Evolutionary conservation across 1,140 invertebrate genomes (phyloP).

Genomic region (Elymnias hypermnestra): DNA sequence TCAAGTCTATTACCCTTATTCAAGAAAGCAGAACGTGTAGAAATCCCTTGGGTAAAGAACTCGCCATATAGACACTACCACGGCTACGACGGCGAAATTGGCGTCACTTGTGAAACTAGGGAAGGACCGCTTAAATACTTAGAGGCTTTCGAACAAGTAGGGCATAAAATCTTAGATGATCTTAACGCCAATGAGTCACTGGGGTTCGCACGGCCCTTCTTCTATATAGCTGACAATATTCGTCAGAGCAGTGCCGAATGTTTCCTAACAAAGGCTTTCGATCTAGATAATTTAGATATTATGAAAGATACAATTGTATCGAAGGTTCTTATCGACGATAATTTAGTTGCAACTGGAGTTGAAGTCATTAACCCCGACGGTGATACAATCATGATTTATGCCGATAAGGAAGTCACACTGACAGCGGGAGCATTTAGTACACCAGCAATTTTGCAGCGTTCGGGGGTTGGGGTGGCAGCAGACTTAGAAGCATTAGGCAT

Average conservation of each 20-base stretch:
- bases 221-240: slow-evolving; percentile 82
- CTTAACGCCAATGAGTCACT: slow-evolving; percentile 42
- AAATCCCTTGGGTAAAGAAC: slow-evolving; percentile 6
- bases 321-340: slow-evolving; percentile 74
- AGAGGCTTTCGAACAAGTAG: slow-evolving; percentile 23
- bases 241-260: slow-evolving; percentile 79
- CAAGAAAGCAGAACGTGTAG: slow-evolving; percentile 29
- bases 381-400: slow-evolving; percentile 35
- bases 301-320: slow-evolving; percentile 50
- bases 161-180: neutral
- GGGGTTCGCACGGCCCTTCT: slow-evolving; percentile 80
- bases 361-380: slow-evolving; percentile 62
- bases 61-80: slow-evolving; percentile 7
- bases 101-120: slow-evolving; percentile 4
- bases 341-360: slow-evolving; percentile 76
- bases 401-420: slow-evolving; percentile 79
- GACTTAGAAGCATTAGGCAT: slow-evolving; percentile 56
- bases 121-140: slow-evolving; percentile 11
- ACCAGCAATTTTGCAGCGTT: slow-evolving; percentile 77
- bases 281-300: slow-evolving; percentile 70
- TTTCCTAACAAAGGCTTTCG: slow-evolving; percentile 71
- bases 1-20: slow-evolving; percentile 74
- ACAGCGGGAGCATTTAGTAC: slow-evolving; percentile 67
- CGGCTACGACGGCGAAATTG: neutral
- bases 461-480: slow-evolving; percentile 75